phyloP scores from a whole-genome alignment of 2,888 invertebrate genomes.

The Harpalus rufipes region DNA sequence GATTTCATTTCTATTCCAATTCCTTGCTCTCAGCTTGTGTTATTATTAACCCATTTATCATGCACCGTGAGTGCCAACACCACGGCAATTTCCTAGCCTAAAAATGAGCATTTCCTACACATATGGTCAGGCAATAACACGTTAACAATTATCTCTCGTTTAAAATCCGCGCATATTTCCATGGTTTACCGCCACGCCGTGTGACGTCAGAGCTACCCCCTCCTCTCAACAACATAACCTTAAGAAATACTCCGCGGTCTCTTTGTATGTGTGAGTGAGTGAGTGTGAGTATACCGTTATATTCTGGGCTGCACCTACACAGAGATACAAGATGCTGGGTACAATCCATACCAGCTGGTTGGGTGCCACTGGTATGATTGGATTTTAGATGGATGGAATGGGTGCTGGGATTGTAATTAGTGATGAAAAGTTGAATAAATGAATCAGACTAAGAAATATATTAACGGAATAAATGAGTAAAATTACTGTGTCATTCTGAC shows the following conservation, averaged over 20 bases:
- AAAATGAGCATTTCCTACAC: conserved; percentile 38
- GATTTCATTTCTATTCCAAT: conserved; percentile 33
- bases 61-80: conserved; percentile 38
- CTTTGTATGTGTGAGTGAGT: conserved; percentile 18
- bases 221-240: not conserved
- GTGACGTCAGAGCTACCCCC: conserved; percentile 35
- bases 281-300: conserved; percentile 59
- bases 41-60: conserved; percentile 54
- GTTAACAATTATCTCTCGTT: conserved; percentile 41
- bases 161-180: conserved; percentile 52
- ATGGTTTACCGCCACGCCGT: conserved; percentile 43
- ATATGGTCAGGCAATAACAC: conserved; percentile 41
- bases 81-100: conserved; percentile 35
- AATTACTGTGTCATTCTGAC: not conserved
- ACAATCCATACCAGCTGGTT: conserved; percentile 27
- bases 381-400: conserved; percentile 7
- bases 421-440: conserved; percentile 3
- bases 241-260: not conserved
- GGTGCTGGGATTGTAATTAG: conserved; percentile 1
- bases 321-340: conserved; percentile 27
- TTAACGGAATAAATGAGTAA: not conserved
- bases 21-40: conserved; percentile 13
- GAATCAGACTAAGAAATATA: not conserved
- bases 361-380: conserved; percentile 21
- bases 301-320: conserved; percentile 60